Conservation (phyloP, 1,140 invertebrate genomes). For the Hirudo medicinalis region DNA sequence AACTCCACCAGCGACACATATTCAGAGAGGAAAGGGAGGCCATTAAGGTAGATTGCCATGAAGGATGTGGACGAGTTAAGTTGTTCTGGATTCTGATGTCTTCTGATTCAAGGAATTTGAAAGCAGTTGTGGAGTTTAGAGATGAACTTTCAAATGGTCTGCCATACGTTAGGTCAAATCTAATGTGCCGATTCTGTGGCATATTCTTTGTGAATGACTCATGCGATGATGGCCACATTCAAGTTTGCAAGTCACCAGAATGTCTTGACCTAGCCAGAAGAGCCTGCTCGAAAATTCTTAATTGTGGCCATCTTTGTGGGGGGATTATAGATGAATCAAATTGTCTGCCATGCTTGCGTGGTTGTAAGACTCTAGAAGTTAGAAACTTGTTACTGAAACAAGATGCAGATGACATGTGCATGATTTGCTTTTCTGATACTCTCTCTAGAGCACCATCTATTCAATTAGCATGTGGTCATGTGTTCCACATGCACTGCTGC, state of each 20-base stretch:
- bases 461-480: constrained; percentile 82
- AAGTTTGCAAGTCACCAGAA: constrained; percentile 80
- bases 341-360: constrained; percentile 74
- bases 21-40: constrained; percentile 92
- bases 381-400: constrained; percentile 45
- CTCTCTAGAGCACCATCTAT: constrained; percentile 85
- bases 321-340: constrained; percentile 66
- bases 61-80: constrained; percentile 86
- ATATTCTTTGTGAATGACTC: constrained; percentile 32
- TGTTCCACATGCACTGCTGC: constrained; percentile 87
- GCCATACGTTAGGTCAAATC: constrained; percentile 43
- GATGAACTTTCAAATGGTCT: not conserved
- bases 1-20: constrained; percentile 71
- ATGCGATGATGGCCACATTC: constrained; percentile 52
- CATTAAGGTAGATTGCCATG: constrained; percentile 71
- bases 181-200: constrained; percentile 82
- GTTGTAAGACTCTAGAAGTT: constrained; percentile 36
- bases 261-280: constrained; percentile 55
- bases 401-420: constrained; percentile 97
- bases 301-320: constrained; percentile 82
- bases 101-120: constrained; percentile 78
- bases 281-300: constrained; percentile 49
- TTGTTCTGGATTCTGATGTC: constrained; percentile 83
- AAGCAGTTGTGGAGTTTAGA: constrained; percentile 83
- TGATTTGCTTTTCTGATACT: constrained; percentile 96